Evolutionary conservation across 64 coral and sea anemone species (phyloP).

Genomic region (Orbicella faveolata): DNA sequence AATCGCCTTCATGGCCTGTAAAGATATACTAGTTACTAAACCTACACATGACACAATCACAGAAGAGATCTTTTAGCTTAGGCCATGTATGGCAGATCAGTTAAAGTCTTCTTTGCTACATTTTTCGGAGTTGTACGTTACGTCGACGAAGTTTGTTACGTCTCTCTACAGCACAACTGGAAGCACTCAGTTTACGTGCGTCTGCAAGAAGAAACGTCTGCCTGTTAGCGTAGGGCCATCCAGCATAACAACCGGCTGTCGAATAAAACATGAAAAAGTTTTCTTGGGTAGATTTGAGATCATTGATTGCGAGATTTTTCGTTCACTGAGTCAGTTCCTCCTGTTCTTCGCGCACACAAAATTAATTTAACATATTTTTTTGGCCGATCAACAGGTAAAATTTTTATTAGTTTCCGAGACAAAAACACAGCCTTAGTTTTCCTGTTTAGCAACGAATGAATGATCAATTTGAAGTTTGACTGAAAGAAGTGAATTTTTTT

Average conservation of each 20-base stretch:
- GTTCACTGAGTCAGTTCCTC: background rate
- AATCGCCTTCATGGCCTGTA: no score
- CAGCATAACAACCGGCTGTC: background rate
- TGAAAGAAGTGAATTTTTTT: background rate
- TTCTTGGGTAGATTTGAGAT: background rate
- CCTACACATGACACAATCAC: no score
- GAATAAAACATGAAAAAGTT: background rate
- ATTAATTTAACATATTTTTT: background rate
- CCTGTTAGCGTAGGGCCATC: background rate
- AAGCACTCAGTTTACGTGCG: background rate
- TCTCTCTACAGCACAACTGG: background rate
- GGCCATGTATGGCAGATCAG: no score
- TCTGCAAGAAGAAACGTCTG: background rate
- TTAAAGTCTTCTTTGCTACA: no score
- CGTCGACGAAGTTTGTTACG: no score
- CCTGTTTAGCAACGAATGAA: background rate
- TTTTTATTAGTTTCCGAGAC: background rate
- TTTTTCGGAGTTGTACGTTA: no score
- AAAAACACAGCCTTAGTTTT: background rate
- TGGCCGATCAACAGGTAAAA: background rate
- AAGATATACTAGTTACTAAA: no score
- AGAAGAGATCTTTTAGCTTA: no score
- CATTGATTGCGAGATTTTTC: background rate
- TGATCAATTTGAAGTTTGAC: background rate
- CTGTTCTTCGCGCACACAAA: background rate